Conservation (phyloP, 2,113 vertebrate genomes). For the Psittacula cyanocephala region DNA sequence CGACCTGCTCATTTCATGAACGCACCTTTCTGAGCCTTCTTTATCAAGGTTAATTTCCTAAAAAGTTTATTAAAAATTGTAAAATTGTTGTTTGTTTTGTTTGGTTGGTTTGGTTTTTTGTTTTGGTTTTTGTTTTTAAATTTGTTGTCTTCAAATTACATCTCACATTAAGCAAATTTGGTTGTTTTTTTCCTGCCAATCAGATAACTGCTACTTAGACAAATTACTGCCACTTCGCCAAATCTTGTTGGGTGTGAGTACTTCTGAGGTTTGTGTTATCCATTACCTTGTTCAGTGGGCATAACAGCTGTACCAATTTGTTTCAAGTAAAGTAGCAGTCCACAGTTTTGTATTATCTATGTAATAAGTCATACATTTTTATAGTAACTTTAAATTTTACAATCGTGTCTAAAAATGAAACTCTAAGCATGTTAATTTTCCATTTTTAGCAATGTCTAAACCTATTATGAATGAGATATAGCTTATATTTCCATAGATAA, state of each 20-base stretch:
- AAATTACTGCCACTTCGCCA: not conserved
- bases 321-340: not conserved
- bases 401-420: not conserved
- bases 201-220: not conserved
- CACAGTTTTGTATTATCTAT: not conserved
- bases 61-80: not conserved
- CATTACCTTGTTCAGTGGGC: not conserved
- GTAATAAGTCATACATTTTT: not conserved
- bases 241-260: not conserved
- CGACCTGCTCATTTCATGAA: not conserved
- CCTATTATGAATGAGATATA: not conserved
- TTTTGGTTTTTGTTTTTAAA: not conserved
- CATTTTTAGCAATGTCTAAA: not conserved
- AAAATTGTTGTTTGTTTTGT: not conserved
- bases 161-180: not conserved
- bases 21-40: not conserved
- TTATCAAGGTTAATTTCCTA: not conserved
- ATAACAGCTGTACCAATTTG: not conserved
- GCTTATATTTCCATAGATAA: not conserved
- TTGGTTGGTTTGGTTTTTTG: accelerated
- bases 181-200: not conserved
- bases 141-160: not conserved
- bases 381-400: not conserved
- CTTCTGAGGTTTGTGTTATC: not conserved
- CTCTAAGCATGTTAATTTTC: not conserved